A percentile compares a stretch with the other conserved stretches of the same genome.
phyloP scores from a whole-genome alignment of 2,113 vertebrate species.

The Melanerpes formicivorus region DNA sequence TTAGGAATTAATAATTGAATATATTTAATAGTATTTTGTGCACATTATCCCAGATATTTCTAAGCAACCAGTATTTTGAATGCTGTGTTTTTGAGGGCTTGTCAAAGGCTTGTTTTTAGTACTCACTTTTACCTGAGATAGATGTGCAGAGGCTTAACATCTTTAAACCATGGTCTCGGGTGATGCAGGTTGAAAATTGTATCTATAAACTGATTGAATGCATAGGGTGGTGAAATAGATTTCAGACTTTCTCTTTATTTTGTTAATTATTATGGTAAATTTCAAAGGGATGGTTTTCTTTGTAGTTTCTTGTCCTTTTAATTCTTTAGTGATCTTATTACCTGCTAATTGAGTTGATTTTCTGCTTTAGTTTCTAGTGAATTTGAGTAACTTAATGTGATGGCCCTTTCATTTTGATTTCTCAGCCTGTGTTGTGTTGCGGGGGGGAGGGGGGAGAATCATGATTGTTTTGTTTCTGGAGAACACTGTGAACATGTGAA shows the following conservation, averaged over 20 bases:
- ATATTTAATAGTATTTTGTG: background rate
- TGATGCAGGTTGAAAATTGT: background rate
- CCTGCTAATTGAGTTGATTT: constrained; percentile 10
- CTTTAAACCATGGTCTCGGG: background rate
- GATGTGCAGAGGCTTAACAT: background rate
- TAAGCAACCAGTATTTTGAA: background rate
- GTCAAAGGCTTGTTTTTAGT: background rate
- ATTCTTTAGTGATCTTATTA: constrained; percentile 5
- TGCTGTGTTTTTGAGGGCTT: background rate
- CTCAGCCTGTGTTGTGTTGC: background rate
- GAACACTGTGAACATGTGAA: constrained; percentile 61
- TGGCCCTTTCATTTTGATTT: constrained; percentile 51
- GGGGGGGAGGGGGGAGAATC: background rate
- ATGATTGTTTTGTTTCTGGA: constrained; percentile 52
- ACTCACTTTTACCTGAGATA: background rate
- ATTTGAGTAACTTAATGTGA: constrained; percentile 44
- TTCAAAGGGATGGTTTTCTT: background rate
- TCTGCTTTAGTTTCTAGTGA: constrained; percentile 11
- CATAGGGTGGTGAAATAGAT: fast-evolving
- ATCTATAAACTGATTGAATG: background rate
- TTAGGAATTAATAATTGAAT: background rate
- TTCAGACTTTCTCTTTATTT: background rate
- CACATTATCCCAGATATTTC: background rate
- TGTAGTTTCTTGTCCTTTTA: background rate
- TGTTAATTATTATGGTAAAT: background rate